A percentile compares a stretch with the other conserved stretches of the same genome.
Evolutionary conservation across 2,113 vertebrate genomes (phyloP).

Genomic region (Ceratotherium simum): DNA sequence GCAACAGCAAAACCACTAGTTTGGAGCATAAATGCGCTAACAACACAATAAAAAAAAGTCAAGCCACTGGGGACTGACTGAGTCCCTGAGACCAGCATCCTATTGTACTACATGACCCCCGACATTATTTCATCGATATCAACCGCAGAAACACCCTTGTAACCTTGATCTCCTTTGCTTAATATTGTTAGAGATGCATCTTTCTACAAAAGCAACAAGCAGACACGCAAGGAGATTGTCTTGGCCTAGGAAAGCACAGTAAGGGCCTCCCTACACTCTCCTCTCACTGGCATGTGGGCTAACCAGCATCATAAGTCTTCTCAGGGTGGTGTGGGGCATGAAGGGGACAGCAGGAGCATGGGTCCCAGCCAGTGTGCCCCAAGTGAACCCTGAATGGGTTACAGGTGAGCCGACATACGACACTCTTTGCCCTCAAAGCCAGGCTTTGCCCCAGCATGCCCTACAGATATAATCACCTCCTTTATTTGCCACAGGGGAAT

Average conservation of each 20-base stretch:
- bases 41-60: neutral
- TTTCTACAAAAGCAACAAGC: neutral
- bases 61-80: neutral
- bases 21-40: neutral
- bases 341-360: neutral
- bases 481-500: fast-evolving
- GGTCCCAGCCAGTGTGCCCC: neutral
- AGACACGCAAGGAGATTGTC: neutral
- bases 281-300: neutral
- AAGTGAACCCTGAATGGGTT: neutral
- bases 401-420: neutral
- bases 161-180: neutral
- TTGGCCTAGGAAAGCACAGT: neutral
- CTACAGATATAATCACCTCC: neutral
- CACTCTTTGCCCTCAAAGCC: neutral
- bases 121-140: neutral
- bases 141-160: neutral
- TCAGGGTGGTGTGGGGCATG: neutral
- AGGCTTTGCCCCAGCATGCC: neutral
- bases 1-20: neutral
- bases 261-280: neutral
- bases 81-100: neutral
- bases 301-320: fast-evolving
- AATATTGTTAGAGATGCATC: neutral
- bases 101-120: fast-evolving